Base-by-base conservation (phyloP, 92 coral and sea anemone species). In the Montipora capitata region DNA sequence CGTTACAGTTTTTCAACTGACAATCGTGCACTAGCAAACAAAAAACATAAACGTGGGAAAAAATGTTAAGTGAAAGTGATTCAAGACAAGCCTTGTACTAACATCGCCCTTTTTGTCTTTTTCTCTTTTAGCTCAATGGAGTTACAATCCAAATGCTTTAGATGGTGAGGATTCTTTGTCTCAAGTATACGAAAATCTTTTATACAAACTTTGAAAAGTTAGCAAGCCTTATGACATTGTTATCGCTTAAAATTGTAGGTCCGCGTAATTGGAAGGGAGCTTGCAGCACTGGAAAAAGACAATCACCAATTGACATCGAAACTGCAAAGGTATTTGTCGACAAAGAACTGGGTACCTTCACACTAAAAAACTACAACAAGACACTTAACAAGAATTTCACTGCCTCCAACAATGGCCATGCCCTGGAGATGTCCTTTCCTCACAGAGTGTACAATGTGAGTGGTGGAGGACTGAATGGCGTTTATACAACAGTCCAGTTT, bases 391-490 rank as follows among this genome's bases (percentile, higher is more conserved):
- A 45, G 9, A 74, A 44, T 9, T 57, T 84, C 51, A 40, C 41
- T 17, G 44, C 77, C 10, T 10, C 20, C 3, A 93, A 93, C 88
- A 91, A 87, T 18, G 94, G 93, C 4, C 93, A 88, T 51, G 13
- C 78, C 48, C 45, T 88, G 7, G 66, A 27, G 5, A 78, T 88
- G 49, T 10, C 56, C 13, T 57, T 87, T 18, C 10, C 15, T 11
- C 66, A 18, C 2, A 52, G 51, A n/a, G 78, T 57, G 5, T 39
- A 80, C 80, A 54, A 76, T 68, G 85, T 92, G 54, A 87, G 87
- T 7, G 88, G 82, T 40, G 80, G 89, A 41, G 93, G 94, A 39
- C 81, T 94, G 16, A 74, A 44, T 18, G 96, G 93, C 14, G 69
- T 11, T 16, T 94, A 67, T 49, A 80, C 59, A 3, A 57, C 88